phyloP scores from a whole-genome alignment of 1,140 invertebrate species.

The Pseudoatta argentina region DNA sequence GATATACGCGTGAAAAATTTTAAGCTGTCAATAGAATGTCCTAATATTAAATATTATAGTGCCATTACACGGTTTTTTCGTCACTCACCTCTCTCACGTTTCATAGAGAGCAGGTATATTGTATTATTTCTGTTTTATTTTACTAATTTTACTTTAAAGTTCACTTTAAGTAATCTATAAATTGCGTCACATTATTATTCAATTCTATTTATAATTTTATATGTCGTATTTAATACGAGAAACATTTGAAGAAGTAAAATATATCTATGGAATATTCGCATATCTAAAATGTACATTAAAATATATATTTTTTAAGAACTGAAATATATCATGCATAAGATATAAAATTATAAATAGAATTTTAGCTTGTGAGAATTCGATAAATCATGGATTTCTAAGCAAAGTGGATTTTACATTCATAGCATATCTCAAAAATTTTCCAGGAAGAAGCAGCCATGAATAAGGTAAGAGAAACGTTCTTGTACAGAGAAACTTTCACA shows the following conservation, averaged over 20 bases:
- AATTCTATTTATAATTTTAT: neutral
- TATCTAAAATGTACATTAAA: neutral
- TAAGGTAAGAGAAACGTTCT: conserved; percentile 29
- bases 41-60: conserved; percentile 84
- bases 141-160: neutral
- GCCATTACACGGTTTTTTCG: conserved; percentile 77
- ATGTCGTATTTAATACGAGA: neutral
- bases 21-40: conserved; percentile 85
- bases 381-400: neutral
- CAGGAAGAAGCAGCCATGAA: neutral
- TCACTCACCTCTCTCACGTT: conserved; percentile 20
- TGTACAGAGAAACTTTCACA: neutral
- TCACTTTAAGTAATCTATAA: neutral
- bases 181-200: neutral
- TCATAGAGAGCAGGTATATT: neutral
- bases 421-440: neutral
- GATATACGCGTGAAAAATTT: conserved; percentile 80
- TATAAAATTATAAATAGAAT: conserved; percentile 9
- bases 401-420: neutral
- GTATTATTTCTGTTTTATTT: neutral
- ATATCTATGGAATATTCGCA: too few relatives aligned
- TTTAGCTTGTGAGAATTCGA: neutral
- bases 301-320: neutral
- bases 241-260: neutral
- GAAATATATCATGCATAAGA: neutral